A percentile compares a stretch with the other conserved stretches of the same genome.
Evolutionary conservation across 2,113 vertebrate genomes (phyloP).

Genomic region (Bungarus multicinctus): DNA sequence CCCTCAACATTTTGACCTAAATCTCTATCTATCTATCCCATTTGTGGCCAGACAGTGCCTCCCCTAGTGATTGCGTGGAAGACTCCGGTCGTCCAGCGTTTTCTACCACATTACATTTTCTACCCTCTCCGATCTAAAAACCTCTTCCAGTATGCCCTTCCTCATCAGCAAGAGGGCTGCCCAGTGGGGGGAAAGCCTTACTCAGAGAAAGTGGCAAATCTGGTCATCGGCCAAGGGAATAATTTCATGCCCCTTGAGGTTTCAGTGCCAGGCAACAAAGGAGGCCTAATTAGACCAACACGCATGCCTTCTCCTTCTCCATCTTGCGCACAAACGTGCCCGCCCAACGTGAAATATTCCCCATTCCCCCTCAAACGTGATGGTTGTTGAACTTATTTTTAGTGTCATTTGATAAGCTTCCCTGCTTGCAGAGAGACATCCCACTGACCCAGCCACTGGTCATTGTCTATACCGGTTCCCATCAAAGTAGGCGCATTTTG

Average conservation of each 20-base stretch:
- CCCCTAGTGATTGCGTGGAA: not conserved
- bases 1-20: not conserved
- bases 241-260: slow-evolving; percentile 68
- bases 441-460: slow-evolving; percentile 99
- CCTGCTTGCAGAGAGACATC: slow-evolving; percentile 89
- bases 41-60: not conserved
- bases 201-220: slow-evolving; percentile 65
- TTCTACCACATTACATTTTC: not conserved
- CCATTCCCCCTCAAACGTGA: slow-evolving; percentile 85
- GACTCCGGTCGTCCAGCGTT: not conserved
- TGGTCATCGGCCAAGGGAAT: slow-evolving; percentile 69
- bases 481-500: slow-evolving; percentile 94
- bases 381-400: slow-evolving; percentile 99
- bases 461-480: slow-evolving; percentile 98
- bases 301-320: slow-evolving; percentile 69
- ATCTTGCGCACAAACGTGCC: slow-evolving; percentile 74
- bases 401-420: slow-evolving; percentile 99
- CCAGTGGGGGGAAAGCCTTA: slow-evolving; percentile 51
- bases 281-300: slow-evolving; percentile 79
- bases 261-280: slow-evolving; percentile 76
- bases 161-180: slow-evolving; percentile 65
- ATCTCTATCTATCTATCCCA: not conserved
- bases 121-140: not conserved
- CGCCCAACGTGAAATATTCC: slow-evolving; percentile 77
- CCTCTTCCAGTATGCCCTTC: not conserved